Evolutionary conservation across 2,113 vertebrate species (phyloP).

Genomic region (Colaptes auratus): DNA sequence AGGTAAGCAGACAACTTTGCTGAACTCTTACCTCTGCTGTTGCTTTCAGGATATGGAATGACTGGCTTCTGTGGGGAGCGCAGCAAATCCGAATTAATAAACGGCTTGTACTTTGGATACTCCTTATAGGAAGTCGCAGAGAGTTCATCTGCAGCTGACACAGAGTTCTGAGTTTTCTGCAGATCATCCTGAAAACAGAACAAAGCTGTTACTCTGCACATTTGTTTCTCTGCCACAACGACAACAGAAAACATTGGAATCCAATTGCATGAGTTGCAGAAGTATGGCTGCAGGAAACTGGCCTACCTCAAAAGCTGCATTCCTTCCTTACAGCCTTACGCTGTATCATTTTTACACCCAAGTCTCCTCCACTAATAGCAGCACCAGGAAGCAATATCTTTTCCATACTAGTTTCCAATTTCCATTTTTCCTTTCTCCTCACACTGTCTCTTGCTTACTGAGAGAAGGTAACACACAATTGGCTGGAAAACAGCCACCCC

Average conservation of each 20-base stretch:
- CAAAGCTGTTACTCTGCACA: neutral
- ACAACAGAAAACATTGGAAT: neutral
- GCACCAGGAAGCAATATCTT: neutral
- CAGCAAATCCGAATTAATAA: constrained; percentile 80
- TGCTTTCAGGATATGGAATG: constrained; percentile 91
- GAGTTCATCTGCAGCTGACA: constrained; percentile 64
- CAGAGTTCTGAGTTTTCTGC: constrained; percentile 25
- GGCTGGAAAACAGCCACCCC: fast-evolving
- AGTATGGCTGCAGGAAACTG: neutral
- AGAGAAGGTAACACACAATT: neutral
- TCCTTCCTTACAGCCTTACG: neutral
- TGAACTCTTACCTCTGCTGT: constrained; percentile 83
- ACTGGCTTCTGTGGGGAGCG: constrained; percentile 76
- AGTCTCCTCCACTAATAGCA: neutral
- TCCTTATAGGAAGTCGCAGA: constrained; percentile 83
- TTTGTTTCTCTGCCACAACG: neutral
- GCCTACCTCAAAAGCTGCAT: neutral
- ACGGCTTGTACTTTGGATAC: constrained; percentile 85
- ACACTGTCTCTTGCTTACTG: neutral
- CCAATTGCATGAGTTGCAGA: neutral
- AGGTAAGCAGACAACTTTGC: neutral
- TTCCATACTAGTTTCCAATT: neutral
- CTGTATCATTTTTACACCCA: neutral
- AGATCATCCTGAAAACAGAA: constrained; percentile 64
- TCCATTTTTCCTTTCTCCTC: neutral